These are phyloP conservation scores for Pseudonaja textilis DNA, from an alignment of 2,113 vertebrate species.

Conservation along the genomic window DNA sequence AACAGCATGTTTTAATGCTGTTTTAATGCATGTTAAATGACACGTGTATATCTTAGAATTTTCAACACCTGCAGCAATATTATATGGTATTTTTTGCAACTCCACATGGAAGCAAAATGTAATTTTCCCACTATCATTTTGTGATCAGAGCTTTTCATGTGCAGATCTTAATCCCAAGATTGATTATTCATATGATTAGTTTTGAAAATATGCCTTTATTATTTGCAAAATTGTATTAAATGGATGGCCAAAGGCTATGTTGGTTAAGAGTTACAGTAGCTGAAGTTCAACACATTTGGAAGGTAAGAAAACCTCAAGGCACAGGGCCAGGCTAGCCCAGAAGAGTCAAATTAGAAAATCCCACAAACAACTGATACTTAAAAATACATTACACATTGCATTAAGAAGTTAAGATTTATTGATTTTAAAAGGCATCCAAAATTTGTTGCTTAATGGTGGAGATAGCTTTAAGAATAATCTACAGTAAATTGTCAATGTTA, in stretches of 20 bases:
- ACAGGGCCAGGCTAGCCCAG: not conserved
- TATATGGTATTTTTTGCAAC: not conserved
- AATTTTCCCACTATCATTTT: slow-evolving; percentile 6
- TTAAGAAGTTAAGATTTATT: not conserved
- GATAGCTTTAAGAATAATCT: not conserved
- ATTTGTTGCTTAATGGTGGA: not conserved
- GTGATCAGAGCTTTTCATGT: not conserved
- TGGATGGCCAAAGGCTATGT: not conserved
- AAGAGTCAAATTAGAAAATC: not conserved
- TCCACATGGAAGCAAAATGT: not conserved
- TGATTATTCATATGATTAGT: slow-evolving; percentile 5
- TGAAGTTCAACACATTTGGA: not conserved
- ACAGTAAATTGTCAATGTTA: not conserved
- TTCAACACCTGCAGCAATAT: slow-evolving; percentile 28
- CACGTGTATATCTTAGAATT: not conserved
- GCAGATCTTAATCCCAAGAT: not conserved
- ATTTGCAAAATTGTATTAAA: not conserved
- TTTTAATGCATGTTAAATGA: not conserved
- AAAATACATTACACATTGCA: not conserved
- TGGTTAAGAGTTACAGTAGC: not conserved
- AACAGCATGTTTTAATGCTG: not conserved
- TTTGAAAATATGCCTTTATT: not conserved
- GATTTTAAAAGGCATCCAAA: not conserved
- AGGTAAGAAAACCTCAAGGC: not conserved
- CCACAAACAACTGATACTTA: not conserved